These are phyloP conservation scores for Pionites leucogaster DNA, from an alignment of 2,113 vertebrate genomes.

Conservation along the genomic window DNA sequence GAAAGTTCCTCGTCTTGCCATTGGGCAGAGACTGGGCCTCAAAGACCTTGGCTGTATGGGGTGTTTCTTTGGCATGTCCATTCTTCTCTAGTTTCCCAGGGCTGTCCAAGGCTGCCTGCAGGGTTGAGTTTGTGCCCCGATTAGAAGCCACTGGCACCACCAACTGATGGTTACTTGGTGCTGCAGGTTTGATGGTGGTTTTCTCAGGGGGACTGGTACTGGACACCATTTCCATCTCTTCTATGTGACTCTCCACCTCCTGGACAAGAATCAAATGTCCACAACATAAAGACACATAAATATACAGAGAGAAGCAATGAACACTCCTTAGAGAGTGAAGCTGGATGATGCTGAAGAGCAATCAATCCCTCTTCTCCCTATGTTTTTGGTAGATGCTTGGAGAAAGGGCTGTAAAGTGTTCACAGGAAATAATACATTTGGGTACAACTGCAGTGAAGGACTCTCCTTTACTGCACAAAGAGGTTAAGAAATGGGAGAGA, in stretches of 20 bases:
- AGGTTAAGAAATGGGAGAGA: background rate
- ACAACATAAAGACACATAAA: conserved; percentile 53
- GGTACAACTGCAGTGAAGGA: background rate
- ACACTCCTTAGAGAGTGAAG: conserved; percentile 8
- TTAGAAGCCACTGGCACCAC: conserved; percentile 78
- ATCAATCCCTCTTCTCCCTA: background rate
- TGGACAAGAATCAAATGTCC: conserved; percentile 81
- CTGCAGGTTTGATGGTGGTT: conserved; percentile 79
- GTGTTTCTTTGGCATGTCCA: conserved; percentile 80
- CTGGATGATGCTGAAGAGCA: background rate
- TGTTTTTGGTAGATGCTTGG: background rate
- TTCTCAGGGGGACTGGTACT: conserved; percentile 86
- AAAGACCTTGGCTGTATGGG: conserved; percentile 84
- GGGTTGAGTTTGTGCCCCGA: conserved; percentile 75
- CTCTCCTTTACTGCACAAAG: background rate
- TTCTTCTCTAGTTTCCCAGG: conserved; percentile 85
- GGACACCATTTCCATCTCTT: conserved; percentile 89
- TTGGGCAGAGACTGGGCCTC: conserved; percentile 93
- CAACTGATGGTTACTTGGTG: conserved; percentile 78
- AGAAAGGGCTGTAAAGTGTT: background rate
- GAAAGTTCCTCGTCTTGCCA: conserved; percentile 89
- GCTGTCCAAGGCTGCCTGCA: conserved; percentile 78
- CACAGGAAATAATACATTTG: background rate
- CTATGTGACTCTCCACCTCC: conserved; percentile 85
- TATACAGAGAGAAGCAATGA: background rate